Base-by-base conservation (phyloP, 2,797 vertebrate genomes). In the Craterocephalus amniculus region DNA sequence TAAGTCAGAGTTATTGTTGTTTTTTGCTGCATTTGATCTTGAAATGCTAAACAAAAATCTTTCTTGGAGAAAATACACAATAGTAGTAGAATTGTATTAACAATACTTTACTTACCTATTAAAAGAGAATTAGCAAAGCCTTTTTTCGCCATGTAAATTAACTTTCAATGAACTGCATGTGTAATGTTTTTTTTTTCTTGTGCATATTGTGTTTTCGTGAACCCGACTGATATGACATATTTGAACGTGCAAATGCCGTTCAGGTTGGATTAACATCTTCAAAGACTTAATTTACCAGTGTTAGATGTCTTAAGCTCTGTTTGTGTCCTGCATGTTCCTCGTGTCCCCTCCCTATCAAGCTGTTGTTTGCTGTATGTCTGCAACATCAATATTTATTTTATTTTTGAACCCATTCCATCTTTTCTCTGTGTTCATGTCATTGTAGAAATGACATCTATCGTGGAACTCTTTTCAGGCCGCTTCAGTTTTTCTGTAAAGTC, bases 401-500 rank as follows among this genome's bases (percentile, higher is more conserved):
- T 76, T 74, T 77, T 58, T 91, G 73, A 91, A 91, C 74, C 81
- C 72, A 76, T 83, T 75, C 74, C 80, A 20, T 86, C 79, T 87
- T 80, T 62, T 89, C 79, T 92, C 80, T 93, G 86, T 94, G 83
- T 90, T 74, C 86, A 59, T 93, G 90, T 92, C 74, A 56, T 88
- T 86, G 86, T 92, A 94, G 93, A 93, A 91, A 90, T 90, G 91
- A 90, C 91, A 88, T 91, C 91, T 93, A 43, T 93, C 92, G 91
- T 87, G 93, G 93, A 94, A 93, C 89, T 88, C 88, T 94, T 91
- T 94, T 94, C 90, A 89, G 88, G 73, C 93, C 93, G 22, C 91
- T 93, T 86, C 90, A 81, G 84, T 92, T 93, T 91, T 94, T 92
- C 92, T 92, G 60, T 93, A 94, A 94, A 94, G 90, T 91, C 92